A percentile compares a stretch with the other conserved stretches of the same genome.
Evolutionary conservation across 2,797 vertebrate species (phyloP).

Genomic region (Apodemus agrarius): DNA sequence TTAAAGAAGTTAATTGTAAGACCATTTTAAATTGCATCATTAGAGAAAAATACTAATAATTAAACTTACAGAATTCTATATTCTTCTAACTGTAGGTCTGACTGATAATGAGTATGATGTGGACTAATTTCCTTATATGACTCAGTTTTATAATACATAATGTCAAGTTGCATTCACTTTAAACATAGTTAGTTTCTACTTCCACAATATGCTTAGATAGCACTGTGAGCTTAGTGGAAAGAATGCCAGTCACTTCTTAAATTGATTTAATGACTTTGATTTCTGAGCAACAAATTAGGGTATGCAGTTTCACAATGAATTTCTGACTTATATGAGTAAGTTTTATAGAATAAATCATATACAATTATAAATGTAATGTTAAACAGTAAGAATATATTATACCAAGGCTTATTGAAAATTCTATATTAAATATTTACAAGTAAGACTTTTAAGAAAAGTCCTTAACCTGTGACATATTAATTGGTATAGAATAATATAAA

Average conservation of each 20-base stretch:
- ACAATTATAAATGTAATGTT: not conserved
- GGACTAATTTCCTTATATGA: not conserved
- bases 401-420: not conserved
- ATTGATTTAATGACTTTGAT: not conserved
- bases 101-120: not conserved
- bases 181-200: not conserved
- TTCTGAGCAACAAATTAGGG: not conserved
- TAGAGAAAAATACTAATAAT: not conserved
- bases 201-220: not conserved
- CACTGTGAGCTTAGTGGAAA: not conserved
- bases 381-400: not conserved
- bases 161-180: not conserved
- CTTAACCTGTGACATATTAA: not conserved
- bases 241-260: not conserved
- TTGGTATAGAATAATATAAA: conserved; percentile 5
- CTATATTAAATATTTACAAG: not conserved
- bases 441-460: not conserved
- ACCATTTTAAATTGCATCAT: not conserved
- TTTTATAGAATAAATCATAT: not conserved
- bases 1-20: conserved; percentile 10
- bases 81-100: not conserved
- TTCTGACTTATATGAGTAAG: not conserved
- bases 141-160: not conserved
- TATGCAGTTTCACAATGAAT: not conserved
- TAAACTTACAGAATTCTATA: not conserved